phyloP scores from a whole-genome alignment of 2,113 vertebrate genomes.

The Myrmophylax atrothorax region DNA sequence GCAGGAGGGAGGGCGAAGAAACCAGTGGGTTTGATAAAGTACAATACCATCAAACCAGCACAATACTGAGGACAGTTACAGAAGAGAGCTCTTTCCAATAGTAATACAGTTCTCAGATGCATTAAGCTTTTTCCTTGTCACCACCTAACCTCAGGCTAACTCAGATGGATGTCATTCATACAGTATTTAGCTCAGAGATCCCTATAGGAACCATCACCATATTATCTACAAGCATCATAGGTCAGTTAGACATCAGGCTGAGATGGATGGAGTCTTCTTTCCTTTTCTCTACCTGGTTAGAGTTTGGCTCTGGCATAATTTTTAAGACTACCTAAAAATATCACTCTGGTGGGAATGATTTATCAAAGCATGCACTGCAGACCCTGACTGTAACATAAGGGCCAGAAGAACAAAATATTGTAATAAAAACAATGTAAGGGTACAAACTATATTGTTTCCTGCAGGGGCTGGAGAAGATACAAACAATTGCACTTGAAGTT shows the following conservation, averaged over 20 bases:
- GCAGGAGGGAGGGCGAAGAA: not conserved
- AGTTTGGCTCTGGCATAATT: not conserved
- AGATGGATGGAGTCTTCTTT: not conserved
- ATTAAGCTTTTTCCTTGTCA: slow-evolving; percentile 24
- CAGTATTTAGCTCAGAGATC: slow-evolving; percentile 16
- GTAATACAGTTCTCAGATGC: slow-evolving; percentile 7
- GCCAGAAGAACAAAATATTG: not conserved
- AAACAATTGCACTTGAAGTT: not conserved
- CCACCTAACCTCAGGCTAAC: not conserved
- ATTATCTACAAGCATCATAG: not conserved
- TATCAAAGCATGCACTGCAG: not conserved
- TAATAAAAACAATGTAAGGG: not conserved
- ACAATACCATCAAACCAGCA: slow-evolving; percentile 18
- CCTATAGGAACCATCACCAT: slow-evolving; percentile 45
- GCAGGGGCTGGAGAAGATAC: not conserved
- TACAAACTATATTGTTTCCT: not conserved
- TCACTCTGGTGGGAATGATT: not conserved
- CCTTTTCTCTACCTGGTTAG: not conserved
- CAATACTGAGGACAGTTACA: not conserved
- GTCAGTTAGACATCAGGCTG: not conserved
- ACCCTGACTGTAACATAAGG: not conserved
- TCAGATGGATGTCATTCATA: slow-evolving; percentile 39
- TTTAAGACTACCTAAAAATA: not conserved
- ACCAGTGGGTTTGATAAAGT: not conserved
- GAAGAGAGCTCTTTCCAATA: slow-evolving; percentile 21